A percentile compares a stretch with the other conserved stretches of the same genome.
Evolutionary conservation across 2,888 invertebrate genomes (phyloP).

Genomic region (Apocheima hispidaria): DNA sequence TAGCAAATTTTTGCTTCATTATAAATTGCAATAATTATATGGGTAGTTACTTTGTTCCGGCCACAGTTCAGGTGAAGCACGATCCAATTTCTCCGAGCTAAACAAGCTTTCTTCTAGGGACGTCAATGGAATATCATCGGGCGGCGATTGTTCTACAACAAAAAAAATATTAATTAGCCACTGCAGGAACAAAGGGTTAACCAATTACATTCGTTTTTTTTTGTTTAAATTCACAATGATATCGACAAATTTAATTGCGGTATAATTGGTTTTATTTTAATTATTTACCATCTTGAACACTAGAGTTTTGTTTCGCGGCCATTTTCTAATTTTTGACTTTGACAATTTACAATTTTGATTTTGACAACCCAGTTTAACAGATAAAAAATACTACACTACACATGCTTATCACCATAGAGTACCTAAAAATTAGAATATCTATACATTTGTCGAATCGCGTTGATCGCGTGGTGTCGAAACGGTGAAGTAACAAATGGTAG

Average conservation of each 20-base stretch:
- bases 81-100: slow-evolving; percentile 95
- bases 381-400: not conserved
- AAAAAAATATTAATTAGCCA: slow-evolving; percentile 29
- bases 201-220: no score
- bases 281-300: slow-evolving; percentile 87
- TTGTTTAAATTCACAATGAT: not conserved
- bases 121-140: slow-evolving; percentile 82
- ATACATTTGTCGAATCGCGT: not conserved
- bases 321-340: slow-evolving; percentile 72
- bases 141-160: slow-evolving; percentile 72
- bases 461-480: not conserved
- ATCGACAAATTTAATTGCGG: not conserved
- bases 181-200: not conserved
- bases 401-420: not conserved
- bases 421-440: not conserved
- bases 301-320: slow-evolving; percentile 89
- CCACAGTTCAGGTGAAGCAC: slow-evolving; percentile 98
- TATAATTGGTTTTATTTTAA: not conserved
- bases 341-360: slow-evolving; percentile 5
- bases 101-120: slow-evolving; percentile 91
- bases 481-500: slow-evolving; percentile 20
- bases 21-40: slow-evolving; percentile 9
- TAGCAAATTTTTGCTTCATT: slow-evolving; percentile 15
- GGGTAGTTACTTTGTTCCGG: slow-evolving; percentile 94
- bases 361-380: not conserved